Evolutionary conservation across 1,140 invertebrate species (phyloP), one percentile per base, ranked within the genome.

Genomic region (Grapholita molesta): DNA sequence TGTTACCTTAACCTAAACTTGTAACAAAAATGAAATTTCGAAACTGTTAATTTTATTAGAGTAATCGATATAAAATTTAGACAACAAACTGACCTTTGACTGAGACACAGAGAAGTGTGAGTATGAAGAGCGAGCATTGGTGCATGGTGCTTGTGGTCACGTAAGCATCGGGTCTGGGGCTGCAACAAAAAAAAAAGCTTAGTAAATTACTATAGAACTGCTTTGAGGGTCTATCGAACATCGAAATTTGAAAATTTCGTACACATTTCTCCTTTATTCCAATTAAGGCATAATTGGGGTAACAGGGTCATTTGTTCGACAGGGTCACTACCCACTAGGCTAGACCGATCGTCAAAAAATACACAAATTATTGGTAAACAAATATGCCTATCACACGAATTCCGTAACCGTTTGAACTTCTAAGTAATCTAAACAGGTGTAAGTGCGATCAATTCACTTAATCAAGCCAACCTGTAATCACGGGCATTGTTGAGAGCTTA

Each of bases 81-180:
- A n/a, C 6, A 5, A 15, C 12, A n/a, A 38, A 68, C 64, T 61
- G 75, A 89, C 86, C 86, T 84, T 83, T 85, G 52, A 89, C 80
- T 15, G 85, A 77, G 35, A 82, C 75, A 71, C 83, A 89, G 57
- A 89, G 75, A 8, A 89, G 78, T 6, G 78, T 79, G 28, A 89
- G 76, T 72, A 85, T 82, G 67, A 89, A 77, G 30, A 86, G 70
- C 64, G 79, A 79, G 48, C 85, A 89, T 86, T 86, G 78, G 70
- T 80, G 85, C 87, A 89, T 89, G 79, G 78, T 76, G 78, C 75
- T 55, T n/a, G 23, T 30, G 30, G 64, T 83, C 82, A 84, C 78
- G 42, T 72, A 12, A 65, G 71, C 85, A 87, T 87, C 70, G 70
- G 85, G 74, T 71, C 67, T 35, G 32, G 32, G 64, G 61, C 55